A percentile compares a stretch with the other conserved stretches of the same genome.
Evolutionary conservation across 2,113 vertebrate genomes (phyloP).

Genomic region (Felis chaus): DNA sequence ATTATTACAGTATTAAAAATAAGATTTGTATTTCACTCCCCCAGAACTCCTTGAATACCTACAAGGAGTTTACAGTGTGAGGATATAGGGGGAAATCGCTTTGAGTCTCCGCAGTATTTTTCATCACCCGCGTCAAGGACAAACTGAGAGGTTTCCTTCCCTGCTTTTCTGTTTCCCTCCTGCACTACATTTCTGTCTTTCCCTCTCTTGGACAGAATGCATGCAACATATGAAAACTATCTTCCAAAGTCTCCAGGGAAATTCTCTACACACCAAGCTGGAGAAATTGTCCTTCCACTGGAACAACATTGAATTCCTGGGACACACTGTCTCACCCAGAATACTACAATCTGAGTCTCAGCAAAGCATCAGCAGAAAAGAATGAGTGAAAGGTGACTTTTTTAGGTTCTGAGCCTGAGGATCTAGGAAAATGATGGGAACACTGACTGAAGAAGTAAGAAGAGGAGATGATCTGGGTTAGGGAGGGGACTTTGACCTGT

Average conservation of each 20-base stretch:
- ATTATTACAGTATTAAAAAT: not conserved
- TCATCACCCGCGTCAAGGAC: not conserved
- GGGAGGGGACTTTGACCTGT: not conserved
- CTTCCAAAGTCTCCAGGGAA: not conserved
- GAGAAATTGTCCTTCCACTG: not conserved
- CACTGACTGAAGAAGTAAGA: not conserved
- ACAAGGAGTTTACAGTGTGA: not conserved
- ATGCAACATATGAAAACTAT: not conserved
- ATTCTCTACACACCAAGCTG: not conserved
- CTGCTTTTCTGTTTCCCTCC: not conserved
- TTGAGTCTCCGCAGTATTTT: not conserved
- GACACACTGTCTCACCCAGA: not conserved
- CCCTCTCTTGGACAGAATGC: not conserved
- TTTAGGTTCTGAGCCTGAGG: not conserved
- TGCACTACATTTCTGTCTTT: not conserved
- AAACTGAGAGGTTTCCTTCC: not conserved
- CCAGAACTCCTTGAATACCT: not conserved
- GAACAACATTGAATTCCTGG: not conserved
- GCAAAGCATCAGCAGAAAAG: not conserved
- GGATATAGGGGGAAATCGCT: not conserved
- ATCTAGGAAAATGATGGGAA: not conserved
- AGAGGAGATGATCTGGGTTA: not conserved
- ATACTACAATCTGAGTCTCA: not conserved
- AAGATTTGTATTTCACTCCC: not conserved
- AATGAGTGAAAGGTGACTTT: not conserved